Conservation (phyloP, 2,888 invertebrate species). For the Seira ritae region DNA sequence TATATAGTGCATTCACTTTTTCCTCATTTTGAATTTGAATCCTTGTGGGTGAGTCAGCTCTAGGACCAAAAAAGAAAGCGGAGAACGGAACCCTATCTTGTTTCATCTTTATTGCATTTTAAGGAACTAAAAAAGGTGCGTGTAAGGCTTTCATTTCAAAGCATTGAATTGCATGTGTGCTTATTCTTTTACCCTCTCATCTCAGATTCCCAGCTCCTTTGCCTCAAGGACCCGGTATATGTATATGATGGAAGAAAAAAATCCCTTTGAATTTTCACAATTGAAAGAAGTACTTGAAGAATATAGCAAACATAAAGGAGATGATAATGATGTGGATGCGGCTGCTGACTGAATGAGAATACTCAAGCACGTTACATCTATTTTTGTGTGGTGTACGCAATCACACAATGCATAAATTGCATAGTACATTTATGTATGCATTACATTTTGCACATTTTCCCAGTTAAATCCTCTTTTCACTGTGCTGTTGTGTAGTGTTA, state of each 20-base stretch:
- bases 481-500: background rate
- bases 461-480: constrained; percentile 31
- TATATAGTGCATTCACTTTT: constrained; percentile 25
- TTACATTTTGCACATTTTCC: no score
- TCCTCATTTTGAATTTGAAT: constrained; percentile 5
- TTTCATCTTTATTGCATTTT: background rate
- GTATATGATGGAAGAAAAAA: background rate
- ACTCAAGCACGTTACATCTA: no score
- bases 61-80: no score
- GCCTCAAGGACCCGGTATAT: constrained; percentile 26
- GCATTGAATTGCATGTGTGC: background rate
- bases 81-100: no score
- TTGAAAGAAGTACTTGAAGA: constrained; percentile 1
- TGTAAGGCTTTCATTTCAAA: background rate
- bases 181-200: background rate
- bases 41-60: no score
- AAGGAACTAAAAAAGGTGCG: background rate
- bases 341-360: no score
- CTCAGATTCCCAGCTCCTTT: background rate
- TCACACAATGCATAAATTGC: no score
- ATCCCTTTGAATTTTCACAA: constrained; percentile 45
- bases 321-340: background rate
- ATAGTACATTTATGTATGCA: no score
- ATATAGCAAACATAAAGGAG: background rate
- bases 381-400: no score